Conservation (phyloP, 2,113 vertebrate species). For the Ranitomeya imitator region DNA sequence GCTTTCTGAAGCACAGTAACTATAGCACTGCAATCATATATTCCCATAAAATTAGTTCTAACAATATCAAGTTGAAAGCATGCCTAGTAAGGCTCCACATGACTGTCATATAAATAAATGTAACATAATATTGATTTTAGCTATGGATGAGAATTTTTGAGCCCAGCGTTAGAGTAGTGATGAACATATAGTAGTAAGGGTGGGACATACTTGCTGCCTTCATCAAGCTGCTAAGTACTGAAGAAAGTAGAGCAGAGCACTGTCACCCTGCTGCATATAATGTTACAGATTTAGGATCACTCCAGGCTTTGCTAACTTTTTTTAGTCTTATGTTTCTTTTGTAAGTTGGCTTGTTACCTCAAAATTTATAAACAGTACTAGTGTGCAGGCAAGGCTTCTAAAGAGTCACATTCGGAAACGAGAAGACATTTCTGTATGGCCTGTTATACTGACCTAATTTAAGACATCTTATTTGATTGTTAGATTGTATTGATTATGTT, state of each 20-base stretch:
- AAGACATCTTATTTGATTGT: background rate
- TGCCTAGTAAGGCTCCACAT: too few relatives aligned
- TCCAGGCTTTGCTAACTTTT: slow-evolving; percentile 22
- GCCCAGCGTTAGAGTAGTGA: background rate
- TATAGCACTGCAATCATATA: background rate
- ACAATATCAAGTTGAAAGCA: too few relatives aligned
- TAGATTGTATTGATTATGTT: too few relatives aligned
- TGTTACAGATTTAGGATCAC: slow-evolving; percentile 20
- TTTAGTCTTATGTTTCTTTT: slow-evolving; percentile 9
- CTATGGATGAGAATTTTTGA: background rate
- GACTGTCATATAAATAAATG: background rate
- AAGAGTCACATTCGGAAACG: background rate
- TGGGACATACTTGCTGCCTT: background rate
- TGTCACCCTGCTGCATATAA: slow-evolving; percentile 5
- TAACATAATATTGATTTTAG: background rate
- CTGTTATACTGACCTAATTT: background rate
- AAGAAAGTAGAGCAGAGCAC: background rate
- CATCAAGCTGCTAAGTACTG: background rate
- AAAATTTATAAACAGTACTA: background rate
- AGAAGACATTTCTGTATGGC: background rate
- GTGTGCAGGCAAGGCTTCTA: background rate
- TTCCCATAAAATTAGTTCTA: too few relatives aligned
- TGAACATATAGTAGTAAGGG: background rate
- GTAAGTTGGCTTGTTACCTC: background rate
- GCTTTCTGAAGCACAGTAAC: background rate